Evolutionary conservation across 2,888 invertebrate genomes (phyloP), one percentile per base, ranked within the genome.

Genomic region (Luperina testacea): DNA sequence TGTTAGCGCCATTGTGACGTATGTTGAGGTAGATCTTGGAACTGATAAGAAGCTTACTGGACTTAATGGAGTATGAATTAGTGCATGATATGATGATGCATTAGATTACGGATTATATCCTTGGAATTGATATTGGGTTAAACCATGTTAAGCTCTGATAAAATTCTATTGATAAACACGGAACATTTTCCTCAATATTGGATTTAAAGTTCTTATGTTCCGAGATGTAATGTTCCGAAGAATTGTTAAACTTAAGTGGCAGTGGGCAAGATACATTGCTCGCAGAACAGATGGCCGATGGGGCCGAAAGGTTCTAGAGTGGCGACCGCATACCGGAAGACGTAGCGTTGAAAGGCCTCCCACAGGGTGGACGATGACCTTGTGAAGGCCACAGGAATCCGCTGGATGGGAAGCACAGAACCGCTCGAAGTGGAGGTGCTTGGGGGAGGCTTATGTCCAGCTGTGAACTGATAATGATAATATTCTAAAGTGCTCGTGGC

Each of bases 61-160:
- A n/a, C 3, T 48, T 38, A 75, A 51, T 59, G 38, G 24, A 24
- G 24, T 64, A 83, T 85, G 85, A 81, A 48, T 82, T 77, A 73
- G 27, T 13, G 2, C 24, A 45, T 45, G 0, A n/a, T 61, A 8
- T 32, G 20, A 32, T 75, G 32, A 81, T 61, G 53, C 63, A 85
- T 67, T 11, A 7, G 15, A 53, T 82, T 77, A 68, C 48, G 42
- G 17, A 69, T 77, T 13, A 6, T 45, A 71, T 32, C 68, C 32
- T 79, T 69, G 32, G 6, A 9, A 15, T 65, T 48, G 15, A 57
- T 75, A 45, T n/a, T 45, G 80, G 80, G 63, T 63, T 32, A 64
- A 64, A 63, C 84, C 72, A 20, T 4, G 13, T 38, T 32, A 78
- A 24, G 24, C 0, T 80, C 20, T 42, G 27, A 48, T 48, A 20